Evolutionary conservation across 2,888 invertebrate genomes (phyloP).

Genomic region (Seira ritae): DNA sequence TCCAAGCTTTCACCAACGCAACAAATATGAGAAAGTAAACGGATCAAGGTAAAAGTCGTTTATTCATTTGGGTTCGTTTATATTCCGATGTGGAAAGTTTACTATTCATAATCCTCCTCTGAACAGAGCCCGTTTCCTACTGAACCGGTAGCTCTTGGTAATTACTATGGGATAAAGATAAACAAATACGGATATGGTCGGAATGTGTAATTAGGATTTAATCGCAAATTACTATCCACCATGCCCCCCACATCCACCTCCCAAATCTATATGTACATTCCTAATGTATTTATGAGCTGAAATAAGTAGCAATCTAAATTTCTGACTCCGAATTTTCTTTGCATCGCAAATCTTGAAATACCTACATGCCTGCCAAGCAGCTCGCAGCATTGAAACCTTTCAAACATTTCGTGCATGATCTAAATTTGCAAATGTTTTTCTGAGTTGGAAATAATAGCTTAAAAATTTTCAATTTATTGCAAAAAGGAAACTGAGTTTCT

Average conservation of each 20-base stretch:
- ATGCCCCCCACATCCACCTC: background rate
- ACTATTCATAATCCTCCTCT: conserved; percentile 11
- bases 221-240: conserved; percentile 56
- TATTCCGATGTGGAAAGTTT: background rate
- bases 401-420: too few species aligned
- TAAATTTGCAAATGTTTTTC: too few species aligned
- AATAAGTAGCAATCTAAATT: too few species aligned
- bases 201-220: conserved; percentile 61
- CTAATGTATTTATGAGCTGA: background rate
- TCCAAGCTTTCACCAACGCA: conserved; percentile 1
- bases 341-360: too few species aligned
- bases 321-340: too few species aligned
- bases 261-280: background rate
- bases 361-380: too few species aligned
- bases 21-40: background rate
- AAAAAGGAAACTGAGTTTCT: too few species aligned
- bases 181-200: conserved; percentile 60
- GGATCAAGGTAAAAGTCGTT: conserved; percentile 12
- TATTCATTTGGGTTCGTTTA: background rate
- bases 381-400: too few species aligned
- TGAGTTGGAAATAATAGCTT: too few species aligned
- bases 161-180: conserved; percentile 57
- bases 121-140: background rate
- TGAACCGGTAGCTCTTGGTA: conserved; percentile 48
- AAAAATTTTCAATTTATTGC: too few species aligned